Evolutionary conservation across 1,140 invertebrate genomes (phyloP), one percentile per base, ranked within the genome.

Genomic region (Bombus confusus): DNA sequence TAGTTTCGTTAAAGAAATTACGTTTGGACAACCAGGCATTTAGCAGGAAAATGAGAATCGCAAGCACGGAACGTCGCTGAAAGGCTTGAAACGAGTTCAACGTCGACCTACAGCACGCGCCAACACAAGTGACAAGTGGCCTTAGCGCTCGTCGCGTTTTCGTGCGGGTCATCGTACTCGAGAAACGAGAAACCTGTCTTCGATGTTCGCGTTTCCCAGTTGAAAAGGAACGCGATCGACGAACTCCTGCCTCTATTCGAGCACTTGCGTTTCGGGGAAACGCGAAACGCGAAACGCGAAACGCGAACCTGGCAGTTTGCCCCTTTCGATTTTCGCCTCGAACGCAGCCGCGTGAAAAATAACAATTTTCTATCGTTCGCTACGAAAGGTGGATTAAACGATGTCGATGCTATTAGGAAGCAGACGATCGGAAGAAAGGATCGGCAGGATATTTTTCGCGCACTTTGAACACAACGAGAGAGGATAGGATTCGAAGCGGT

Each of bases 81-180:
- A 8, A 18, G 22, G 12, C 6, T 0, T 41, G 31, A 15, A 25
- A 37, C 25, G 66, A 6, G 57, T 34, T 1, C 9, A 64, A 74
- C 43, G 47, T 34, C 3, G 39, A 31, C 13, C 13, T 52, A 28
- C 18, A 2, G 57, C 31, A 18, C 8, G 62, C 31, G 41, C 31
- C 13, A 28, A 76, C 34, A 10, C 4, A 10, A 64, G 41, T 47
- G 59, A n/a, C 81, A 77, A 83, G 73, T 39, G 73, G 59, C 73
- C 28, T 71, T 52, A 15, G 39, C 28, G 68, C 15, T 64, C 15
- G 80, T 62, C 39, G 80, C 47, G 47, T 78, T 83, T 69, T 69
- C 25, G 34, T 22, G 25, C 43, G 37, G 81, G 73, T 83, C 73
- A 68, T 83, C 82, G 82, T 22, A 78, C 74, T 22, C 64, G 34